Percentiles rank a stretch among this genome's conserved stretches.
These are phyloP conservation scores for Eretmocerus hayati DNA, from an alignment of 2,888 invertebrate genomes.

Conservation along the genomic window DNA sequence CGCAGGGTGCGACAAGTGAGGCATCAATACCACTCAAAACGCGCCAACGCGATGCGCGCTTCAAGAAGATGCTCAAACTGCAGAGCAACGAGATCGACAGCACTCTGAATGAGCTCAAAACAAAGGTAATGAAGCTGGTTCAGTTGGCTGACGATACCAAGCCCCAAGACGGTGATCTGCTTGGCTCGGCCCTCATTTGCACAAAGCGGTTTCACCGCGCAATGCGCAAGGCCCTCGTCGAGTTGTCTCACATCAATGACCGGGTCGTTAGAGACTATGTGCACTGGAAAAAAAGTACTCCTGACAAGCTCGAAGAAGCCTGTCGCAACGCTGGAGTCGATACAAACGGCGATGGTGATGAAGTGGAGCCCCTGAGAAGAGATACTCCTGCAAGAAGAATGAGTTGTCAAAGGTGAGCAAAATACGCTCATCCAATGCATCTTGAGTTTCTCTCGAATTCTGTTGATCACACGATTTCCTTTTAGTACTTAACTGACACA, in stretches of 20 bases:
- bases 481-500: no score
- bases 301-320: no score
- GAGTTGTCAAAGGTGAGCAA: no score
- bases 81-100: constrained; percentile 33
- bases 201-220: constrained; percentile 30
- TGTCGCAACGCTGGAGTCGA: no score
- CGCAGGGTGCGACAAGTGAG: not conserved
- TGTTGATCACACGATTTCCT: no score
- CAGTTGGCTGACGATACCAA: constrained; percentile 13
- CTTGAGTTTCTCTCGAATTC: no score
- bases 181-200: constrained; percentile 20
- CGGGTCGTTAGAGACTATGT: constrained; percentile 32
- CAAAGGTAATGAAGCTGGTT: constrained; percentile 21
- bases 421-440: no score
- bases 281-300: constrained; percentile 27
- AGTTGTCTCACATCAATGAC: constrained; percentile 34
- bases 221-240: constrained; percentile 29
- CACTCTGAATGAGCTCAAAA: constrained; percentile 28
- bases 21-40: constrained; percentile 13
- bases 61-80: constrained; percentile 26
- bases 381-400: no score
- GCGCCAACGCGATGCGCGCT: constrained; percentile 13
- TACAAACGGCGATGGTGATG: no score
- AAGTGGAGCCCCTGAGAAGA: no score
- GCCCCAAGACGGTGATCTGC: constrained; percentile 11